phyloP scores from a whole-genome alignment of 2,888 invertebrate genomes.

The Drosophila helvetica region DNA sequence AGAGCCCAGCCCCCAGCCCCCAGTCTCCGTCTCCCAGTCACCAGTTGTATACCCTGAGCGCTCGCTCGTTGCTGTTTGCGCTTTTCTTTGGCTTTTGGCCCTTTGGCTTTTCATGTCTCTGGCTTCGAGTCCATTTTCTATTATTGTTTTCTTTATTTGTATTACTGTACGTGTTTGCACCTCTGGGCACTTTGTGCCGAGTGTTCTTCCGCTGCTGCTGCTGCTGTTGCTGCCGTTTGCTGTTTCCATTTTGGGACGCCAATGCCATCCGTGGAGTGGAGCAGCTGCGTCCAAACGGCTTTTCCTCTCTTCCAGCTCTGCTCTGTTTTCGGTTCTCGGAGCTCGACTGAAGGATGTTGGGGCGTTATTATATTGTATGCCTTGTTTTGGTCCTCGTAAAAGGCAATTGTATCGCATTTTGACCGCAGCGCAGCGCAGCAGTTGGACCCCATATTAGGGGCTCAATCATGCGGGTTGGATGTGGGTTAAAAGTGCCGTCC shows the following conservation, averaged over 20 bases:
- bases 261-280: constrained; percentile 44
- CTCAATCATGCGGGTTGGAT: constrained; percentile 34
- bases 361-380: constrained; percentile 40
- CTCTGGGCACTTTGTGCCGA: constrained; percentile 66
- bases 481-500: background rate
- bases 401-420: constrained; percentile 40
- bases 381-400: constrained; percentile 26
- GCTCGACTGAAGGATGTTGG: constrained; percentile 22
- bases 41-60: constrained; percentile 20
- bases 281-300: constrained; percentile 65
- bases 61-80: constrained; percentile 26
- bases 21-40: too few relatives aligned
- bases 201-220: constrained; percentile 7
- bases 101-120: constrained; percentile 33
- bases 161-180: constrained; percentile 75
- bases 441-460: constrained; percentile 31
- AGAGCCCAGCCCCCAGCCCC: too few relatives aligned
- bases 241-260: constrained; percentile 37
- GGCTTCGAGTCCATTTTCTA: constrained; percentile 71
- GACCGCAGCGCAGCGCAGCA: constrained; percentile 35
- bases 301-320: background rate
- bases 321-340: background rate
- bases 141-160: constrained; percentile 78
- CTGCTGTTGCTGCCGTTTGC: constrained; percentile 32
- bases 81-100: constrained; percentile 49